These are phyloP conservation scores for Ursus arctos DNA, from an alignment of 2,113 vertebrate species.

Conservation along the genomic window DNA sequence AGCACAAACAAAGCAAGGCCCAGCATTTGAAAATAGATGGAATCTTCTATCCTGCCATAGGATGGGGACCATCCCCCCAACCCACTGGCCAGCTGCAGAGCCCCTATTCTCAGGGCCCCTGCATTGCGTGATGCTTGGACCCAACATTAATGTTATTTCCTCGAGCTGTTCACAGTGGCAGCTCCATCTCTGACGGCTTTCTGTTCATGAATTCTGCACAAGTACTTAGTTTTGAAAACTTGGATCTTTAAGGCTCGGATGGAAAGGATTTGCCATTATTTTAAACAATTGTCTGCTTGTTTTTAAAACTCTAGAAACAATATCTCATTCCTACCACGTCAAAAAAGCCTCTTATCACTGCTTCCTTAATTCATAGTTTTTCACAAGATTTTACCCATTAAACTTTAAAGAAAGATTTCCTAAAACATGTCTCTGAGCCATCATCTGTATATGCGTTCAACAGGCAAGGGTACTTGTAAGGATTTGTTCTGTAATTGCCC, in stretches of 20 bases:
- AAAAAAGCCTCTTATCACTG: background rate
- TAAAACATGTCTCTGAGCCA: background rate
- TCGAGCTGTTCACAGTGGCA: background rate
- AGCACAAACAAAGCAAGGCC: background rate
- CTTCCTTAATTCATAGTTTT: background rate
- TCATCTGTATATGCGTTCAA: background rate
- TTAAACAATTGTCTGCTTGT: background rate
- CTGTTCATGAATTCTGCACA: background rate
- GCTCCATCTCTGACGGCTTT: background rate
- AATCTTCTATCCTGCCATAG: background rate
- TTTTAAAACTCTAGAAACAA: background rate
- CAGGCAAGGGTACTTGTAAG: background rate
- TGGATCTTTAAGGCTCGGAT: background rate
- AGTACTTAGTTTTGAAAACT: conserved; percentile 34
- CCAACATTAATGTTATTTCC: background rate
- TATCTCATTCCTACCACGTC: background rate
- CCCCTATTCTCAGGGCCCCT: no score
- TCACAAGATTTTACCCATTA: background rate
- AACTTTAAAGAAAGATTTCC: conserved; percentile 33
- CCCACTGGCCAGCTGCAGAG: background rate
- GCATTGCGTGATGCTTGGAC: background rate
- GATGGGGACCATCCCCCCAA: no score
- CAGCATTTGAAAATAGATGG: background rate
- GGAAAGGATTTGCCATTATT: background rate
- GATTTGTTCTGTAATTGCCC: background rate